phyloP scores from a whole-genome alignment of 1,140 invertebrate genomes.

The Gonioctena quinquepunctata region DNA sequence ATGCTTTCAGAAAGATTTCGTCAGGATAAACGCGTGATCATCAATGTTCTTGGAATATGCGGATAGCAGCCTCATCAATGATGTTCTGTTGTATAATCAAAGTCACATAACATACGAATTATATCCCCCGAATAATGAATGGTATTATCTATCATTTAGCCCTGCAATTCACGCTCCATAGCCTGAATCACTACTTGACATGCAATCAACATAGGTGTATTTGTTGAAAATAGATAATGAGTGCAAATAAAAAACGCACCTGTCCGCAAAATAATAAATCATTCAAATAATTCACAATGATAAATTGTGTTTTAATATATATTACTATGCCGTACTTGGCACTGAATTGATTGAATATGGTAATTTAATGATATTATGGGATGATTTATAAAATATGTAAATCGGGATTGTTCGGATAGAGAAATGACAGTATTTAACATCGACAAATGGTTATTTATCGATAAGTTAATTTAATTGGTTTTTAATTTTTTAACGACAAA shows the following conservation, averaged over 20 bases:
- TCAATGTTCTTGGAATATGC: too few relatives aligned
- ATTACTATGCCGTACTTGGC: constrained; percentile 5
- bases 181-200: not conserved
- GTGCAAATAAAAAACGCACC: not conserved
- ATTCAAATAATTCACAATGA: constrained; percentile 20
- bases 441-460: not conserved
- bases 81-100: too few relatives aligned
- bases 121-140: too few relatives aligned
- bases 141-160: too few relatives aligned
- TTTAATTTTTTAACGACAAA: too few relatives aligned
- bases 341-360: constrained; percentile 6
- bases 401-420: not conserved
- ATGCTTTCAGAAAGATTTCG: too few relatives aligned
- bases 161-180: too few relatives aligned
- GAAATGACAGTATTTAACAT: not conserved
- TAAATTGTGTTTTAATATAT: constrained; percentile 21
- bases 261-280: constrained; percentile 16
- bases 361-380: not conserved
- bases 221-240: not conserved
- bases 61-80: too few relatives aligned
- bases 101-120: too few relatives aligned
- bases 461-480: too few relatives aligned
- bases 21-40: too few relatives aligned
- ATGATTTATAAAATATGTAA: constrained; percentile 5
- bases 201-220: not conserved